Conservation (phyloP, 2,113 vertebrate species). For the Pollachius pollachius region DNA sequence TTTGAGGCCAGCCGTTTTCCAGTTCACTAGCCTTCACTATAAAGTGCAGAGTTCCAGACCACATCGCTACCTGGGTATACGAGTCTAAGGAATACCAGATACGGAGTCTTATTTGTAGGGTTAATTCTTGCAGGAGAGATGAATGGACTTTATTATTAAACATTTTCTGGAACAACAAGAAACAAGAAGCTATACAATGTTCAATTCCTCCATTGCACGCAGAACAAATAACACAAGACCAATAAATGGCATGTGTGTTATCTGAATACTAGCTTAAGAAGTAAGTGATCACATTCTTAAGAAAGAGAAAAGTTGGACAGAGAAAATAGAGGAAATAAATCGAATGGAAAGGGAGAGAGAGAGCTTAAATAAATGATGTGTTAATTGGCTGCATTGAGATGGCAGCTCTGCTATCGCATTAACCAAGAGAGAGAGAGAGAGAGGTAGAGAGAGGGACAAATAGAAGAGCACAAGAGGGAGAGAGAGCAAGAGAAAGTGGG, state of each 20-base stretch:
- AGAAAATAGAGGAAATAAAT: neutral
- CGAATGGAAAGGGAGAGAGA: neutral
- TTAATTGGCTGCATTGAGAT: slow-evolving; percentile 1
- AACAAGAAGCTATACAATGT: no score
- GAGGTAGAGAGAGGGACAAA: neutral
- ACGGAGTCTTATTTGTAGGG: no score
- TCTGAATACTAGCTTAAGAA: neutral
- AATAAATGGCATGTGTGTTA: neutral
- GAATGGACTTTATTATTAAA: no score
- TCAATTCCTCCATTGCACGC: no score
- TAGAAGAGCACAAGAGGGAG: neutral
- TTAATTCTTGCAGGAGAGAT: no score
- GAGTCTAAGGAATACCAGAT: neutral
- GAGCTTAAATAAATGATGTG: slow-evolving; percentile 1
- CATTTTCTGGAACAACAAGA: no score
- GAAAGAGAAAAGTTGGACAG: neutral
- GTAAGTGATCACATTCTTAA: neutral
- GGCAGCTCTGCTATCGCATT: neutral
- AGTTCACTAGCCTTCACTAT: slow-evolving; percentile 17
- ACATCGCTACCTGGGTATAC: neutral
- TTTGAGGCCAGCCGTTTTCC: slow-evolving; percentile 19
- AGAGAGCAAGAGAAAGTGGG: neutral
- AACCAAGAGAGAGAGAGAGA: no score
- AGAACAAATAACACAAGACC: no score
- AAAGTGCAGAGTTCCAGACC: neutral